Evolutionary conservation across 1,140 invertebrate genomes (phyloP), one percentile per base, ranked within the genome.

Genomic region (Bombus cullumanus): DNA sequence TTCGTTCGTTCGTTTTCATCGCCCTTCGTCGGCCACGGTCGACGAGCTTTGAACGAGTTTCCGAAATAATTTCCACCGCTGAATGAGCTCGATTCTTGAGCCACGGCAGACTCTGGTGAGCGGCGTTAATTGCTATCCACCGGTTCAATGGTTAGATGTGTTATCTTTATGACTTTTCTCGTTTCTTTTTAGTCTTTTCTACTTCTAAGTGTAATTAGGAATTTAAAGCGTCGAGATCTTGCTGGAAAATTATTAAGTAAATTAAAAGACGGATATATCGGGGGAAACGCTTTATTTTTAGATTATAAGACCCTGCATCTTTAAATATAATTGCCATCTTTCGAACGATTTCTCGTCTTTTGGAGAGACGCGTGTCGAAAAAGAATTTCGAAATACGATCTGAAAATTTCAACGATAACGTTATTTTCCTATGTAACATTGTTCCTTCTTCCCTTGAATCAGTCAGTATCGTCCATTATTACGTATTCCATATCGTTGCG

Each of bases 11-110:
- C 69, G 25, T 41, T 71, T 41, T 41, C 69, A 39, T 41, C 37
- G 69, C 69, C 34, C 39, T 66, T 28, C 34, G n/a, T 66, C 64
- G 64, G 4, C 74, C 9, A 15, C 71, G 43, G 66, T 37, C 43
- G 41, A 80, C 62, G 64, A 75, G 43, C 72, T 74, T 74, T 53
- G 72, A 74, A 53, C 73, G 73, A 53, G 73, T 74, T 75, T 75
- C 31, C 31, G 41, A 75, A 75, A 75, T 75, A 25, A 75, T 75
- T 43, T 75, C 73, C 18, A 75, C 18, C 43, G 73, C n/a, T 53
- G 73, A 34, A 53, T 34, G n/a, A 75, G 73, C 31, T 53, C 13
- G 73, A 75, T 75, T 53, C 73, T 75, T 53, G 41, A 13, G 28
- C 39, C 72, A 31, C 41, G 15, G 37, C 25, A 22, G 28, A n/a